Conservation (phyloP, 2,888 invertebrate genomes). For the Melinaea marsaeus region DNA sequence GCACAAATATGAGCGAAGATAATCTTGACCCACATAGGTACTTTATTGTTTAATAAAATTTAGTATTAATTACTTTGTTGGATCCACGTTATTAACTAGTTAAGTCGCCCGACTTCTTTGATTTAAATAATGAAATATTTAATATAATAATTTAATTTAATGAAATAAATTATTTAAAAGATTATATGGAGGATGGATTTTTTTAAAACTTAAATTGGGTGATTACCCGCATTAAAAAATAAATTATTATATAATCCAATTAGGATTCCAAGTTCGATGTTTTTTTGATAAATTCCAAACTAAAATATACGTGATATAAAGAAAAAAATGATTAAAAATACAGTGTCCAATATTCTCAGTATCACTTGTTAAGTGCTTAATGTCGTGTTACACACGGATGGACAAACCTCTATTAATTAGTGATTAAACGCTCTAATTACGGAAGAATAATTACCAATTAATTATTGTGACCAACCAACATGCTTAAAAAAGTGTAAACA, state of each 20-base stretch:
- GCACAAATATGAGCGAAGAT: conserved; percentile 1
- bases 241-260: too few species aligned
- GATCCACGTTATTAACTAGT: not conserved
- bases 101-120: too few species aligned
- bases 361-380: conserved; percentile 6
- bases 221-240: too few species aligned
- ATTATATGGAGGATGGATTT: too few species aligned
- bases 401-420: conserved; percentile 17
- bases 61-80: not conserved
- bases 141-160: too few species aligned
- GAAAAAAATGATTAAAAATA: too few species aligned
- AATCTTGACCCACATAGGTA: conserved; percentile 20
- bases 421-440: conserved; percentile 17
- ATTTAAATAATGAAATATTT: too few species aligned
- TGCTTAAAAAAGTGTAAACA: not conserved
- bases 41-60: conserved; percentile 17
- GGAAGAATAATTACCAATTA: not conserved
- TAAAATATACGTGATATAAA: too few species aligned
- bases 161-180: too few species aligned
- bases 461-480: not conserved
- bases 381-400: conserved; percentile 12
- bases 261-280: too few species aligned
- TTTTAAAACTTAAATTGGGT: too few species aligned
- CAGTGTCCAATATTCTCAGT: not conserved
- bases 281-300: too few species aligned